These are phyloP conservation scores for Harpegnathos saltator DNA, from an alignment of 1,140 invertebrate genomes.

Conservation along the genomic window DNA sequence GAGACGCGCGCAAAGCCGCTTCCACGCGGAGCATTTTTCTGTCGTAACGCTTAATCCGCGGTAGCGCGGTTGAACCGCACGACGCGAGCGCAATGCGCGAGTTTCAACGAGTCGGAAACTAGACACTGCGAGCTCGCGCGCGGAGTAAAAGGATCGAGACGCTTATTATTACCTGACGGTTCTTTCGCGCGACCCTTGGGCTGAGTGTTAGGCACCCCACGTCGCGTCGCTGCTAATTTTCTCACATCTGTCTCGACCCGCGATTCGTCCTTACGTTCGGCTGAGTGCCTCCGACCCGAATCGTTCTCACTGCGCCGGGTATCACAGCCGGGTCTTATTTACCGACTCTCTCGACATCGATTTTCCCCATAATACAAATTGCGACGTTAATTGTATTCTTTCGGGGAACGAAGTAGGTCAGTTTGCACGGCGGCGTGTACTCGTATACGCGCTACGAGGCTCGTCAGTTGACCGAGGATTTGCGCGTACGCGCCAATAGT, in stretches of 20 bases:
- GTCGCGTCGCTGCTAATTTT: slow-evolving; percentile 69
- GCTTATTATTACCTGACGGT: slow-evolving; percentile 82
- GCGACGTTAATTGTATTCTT: background rate
- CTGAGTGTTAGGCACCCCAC: slow-evolving; percentile 54
- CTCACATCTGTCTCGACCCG: slow-evolving; percentile 83
- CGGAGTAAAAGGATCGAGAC: slow-evolving; percentile 70
- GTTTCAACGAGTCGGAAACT: slow-evolving; percentile 79
- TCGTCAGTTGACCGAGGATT: too few relatives aligned
- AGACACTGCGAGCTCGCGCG: slow-evolving; percentile 71
- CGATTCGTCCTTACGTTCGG: slow-evolving; percentile 74
- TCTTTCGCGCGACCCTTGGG: slow-evolving; percentile 70
- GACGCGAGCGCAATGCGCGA: slow-evolving; percentile 16
- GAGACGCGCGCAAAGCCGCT: background rate
- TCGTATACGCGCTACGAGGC: too few relatives aligned
- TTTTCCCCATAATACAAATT: background rate
- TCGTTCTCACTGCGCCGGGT: background rate
- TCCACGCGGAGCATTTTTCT: background rate
- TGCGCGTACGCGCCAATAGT: too few relatives aligned
- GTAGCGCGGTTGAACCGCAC: background rate
- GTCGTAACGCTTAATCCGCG: slow-evolving; percentile 7
- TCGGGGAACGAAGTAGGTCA: background rate
- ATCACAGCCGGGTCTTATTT: background rate
- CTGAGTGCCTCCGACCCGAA: background rate
- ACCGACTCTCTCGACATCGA: background rate
- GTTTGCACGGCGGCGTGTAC: too few relatives aligned